These are phyloP conservation scores for Oligia strigilis DNA, from an alignment of 2,888 invertebrate genomes.

Conservation along the genomic window DNA sequence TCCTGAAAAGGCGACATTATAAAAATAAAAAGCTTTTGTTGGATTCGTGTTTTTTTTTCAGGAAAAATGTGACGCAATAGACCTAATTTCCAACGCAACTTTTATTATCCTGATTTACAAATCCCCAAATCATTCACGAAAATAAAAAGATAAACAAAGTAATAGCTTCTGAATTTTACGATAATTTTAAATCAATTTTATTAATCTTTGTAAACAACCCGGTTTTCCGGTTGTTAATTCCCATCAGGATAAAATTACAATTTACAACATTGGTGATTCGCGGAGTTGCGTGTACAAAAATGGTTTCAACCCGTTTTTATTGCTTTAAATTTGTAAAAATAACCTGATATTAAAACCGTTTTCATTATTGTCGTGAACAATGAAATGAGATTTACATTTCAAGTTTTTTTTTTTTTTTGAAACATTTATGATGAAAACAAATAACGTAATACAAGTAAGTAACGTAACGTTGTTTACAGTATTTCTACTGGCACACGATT, in stretches of 20 bases:
- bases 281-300: slow-evolving; percentile 78
- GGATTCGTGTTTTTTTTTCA: slow-evolving; percentile 23
- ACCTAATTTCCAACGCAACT: slow-evolving; percentile 23
- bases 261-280: slow-evolving; percentile 69
- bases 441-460: background rate
- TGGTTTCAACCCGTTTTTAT: slow-evolving; percentile 76
- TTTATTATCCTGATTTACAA: slow-evolving; percentile 37
- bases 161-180: slow-evolving; percentile 65
- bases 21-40: slow-evolving; percentile 37
- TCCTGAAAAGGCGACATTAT: slow-evolving; percentile 31
- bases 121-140: slow-evolving; percentile 34
- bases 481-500: slow-evolving; percentile 22
- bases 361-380: slow-evolving; percentile 60
- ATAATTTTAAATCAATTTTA: slow-evolving; percentile 70
- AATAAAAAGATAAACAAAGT: slow-evolving; percentile 47
- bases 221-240: slow-evolving; percentile 66
- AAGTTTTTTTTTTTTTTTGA: slow-evolving; percentile 30
- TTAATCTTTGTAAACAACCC: slow-evolving; percentile 70
- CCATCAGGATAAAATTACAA: slow-evolving; percentile 75
- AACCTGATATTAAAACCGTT: slow-evolving; percentile 54
- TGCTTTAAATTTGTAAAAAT: slow-evolving; percentile 75
- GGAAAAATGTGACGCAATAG: background rate
- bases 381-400: slow-evolving; percentile 52
- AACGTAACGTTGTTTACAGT: slow-evolving; percentile 29
- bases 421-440: slow-evolving; percentile 42